Evolutionary conservation across 2,797 vertebrate genomes (phyloP), one percentile per base, ranked within the genome.

Genomic region (Zonotrichia albicollis): DNA sequence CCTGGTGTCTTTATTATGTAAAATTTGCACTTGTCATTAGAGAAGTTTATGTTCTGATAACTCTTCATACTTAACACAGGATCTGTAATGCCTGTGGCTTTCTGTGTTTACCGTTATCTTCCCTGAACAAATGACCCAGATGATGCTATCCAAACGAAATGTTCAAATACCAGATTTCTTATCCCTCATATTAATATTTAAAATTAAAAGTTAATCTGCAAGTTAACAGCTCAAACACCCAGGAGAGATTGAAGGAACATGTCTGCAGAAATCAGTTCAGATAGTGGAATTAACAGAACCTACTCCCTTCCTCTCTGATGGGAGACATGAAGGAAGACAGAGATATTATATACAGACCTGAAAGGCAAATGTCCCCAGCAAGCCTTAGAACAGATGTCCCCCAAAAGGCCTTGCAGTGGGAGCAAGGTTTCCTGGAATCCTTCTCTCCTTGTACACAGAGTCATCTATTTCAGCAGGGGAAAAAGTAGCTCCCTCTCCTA

Each of bases 11-110:
- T 94, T 91, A 66, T 76, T 91, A 51, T 45, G 46, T 76, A 93
- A 87, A 89, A 74, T 93, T 96, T 92, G 34, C 62, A 34, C 51
- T 66, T 91, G 66, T 90, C 60, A 62, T 87, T 92, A 81, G 74
- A 70, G 53, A 85, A 90, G 71, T 92, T 96, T 96, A 78, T 85
- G 81, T 93, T 93, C 66, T 87, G 94, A 94, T 97, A 95, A 84
- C 45, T 71, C 29, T 93, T 70, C 78, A 95, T 95, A 85, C 53
- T 94, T 95, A 82, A 70, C 45, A 75, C 23, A 53, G 55, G 45
- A 82, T 77, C 55, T 90, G 43, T 89, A 81, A 67, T 55, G n/a
- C 23, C 20, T 1, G 0, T 80, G 57, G 58, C 51, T 54, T 51
- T 62, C 72, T 95, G 54, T 1, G 1, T 87, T 93, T 96, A 70